Percentiles rank a stretch among this genome's conserved stretches.
Evolutionary conservation across 1,140 invertebrate genomes (phyloP).

Genomic region (Procambarus clarkii): DNA sequence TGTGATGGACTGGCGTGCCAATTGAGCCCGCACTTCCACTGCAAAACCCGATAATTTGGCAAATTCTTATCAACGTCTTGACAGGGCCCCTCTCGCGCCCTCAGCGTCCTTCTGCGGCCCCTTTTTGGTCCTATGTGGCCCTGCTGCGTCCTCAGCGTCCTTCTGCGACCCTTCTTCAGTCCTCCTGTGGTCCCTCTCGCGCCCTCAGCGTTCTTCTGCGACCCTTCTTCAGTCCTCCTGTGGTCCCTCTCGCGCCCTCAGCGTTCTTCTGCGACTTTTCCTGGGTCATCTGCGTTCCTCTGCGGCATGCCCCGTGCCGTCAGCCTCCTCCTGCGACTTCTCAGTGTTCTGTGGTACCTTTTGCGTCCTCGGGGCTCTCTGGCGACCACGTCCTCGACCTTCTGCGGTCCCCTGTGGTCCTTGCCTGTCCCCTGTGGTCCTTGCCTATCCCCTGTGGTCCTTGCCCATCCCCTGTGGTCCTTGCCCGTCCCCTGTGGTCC

Average conservation of each 20-base stretch:
- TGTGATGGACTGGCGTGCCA: constrained; percentile 40
- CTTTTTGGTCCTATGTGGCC: no score
- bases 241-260: neutral
- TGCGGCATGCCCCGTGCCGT: neutral
- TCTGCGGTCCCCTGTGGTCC: no score
- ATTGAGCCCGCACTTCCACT: constrained; percentile 29
- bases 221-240: neutral
- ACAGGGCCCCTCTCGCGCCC: neutral
- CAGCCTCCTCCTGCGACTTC: neutral
- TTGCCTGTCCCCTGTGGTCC: neutral
- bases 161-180: neutral
- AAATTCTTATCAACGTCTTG: constrained; percentile 12
- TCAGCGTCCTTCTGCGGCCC: neutral
- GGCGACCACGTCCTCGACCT: neutral
- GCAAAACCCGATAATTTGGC: constrained; percentile 41
- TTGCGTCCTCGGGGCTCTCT: neutral
- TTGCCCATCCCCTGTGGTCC: no score
- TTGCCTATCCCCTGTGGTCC: neutral
- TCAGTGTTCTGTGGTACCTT: neutral
- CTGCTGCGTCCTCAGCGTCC: no score
- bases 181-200: neutral
- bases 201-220: neutral
- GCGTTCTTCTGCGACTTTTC: no score
- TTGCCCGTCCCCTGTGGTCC: no score
- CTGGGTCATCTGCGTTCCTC: neutral